A percentile compares a stretch with the other conserved stretches of the same genome.
These are phyloP conservation scores for Galeopsomyia nigrocyanea DNA, from an alignment of 2,888 invertebrate genomes.

Conservation along the genomic window DNA sequence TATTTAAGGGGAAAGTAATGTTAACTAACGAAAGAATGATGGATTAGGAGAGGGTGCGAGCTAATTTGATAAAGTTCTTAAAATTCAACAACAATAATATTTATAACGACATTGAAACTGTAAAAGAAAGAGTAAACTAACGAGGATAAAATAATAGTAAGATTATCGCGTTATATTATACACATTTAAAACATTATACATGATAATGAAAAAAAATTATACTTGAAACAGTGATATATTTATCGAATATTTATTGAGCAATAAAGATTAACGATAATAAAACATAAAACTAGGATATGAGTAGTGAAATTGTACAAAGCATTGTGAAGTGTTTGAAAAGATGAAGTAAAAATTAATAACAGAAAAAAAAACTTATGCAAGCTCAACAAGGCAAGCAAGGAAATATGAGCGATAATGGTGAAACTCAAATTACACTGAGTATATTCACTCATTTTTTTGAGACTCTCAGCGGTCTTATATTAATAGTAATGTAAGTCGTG, in stretches of 20 bases:
- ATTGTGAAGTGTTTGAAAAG: slow-evolving; percentile 52
- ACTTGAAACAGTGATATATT: slow-evolving; percentile 66
- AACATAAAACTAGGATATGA: slow-evolving; percentile 46
- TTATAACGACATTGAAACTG: slow-evolving; percentile 45
- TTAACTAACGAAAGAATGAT: slow-evolving; percentile 29
- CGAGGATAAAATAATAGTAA: slow-evolving; percentile 54
- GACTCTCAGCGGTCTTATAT: neutral
- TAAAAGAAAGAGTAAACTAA: slow-evolving; percentile 49
- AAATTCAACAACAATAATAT: slow-evolving; percentile 48
- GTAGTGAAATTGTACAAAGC: slow-evolving; percentile 66
- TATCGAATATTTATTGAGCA: slow-evolving; percentile 67
- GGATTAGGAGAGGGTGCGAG: slow-evolving; percentile 19
- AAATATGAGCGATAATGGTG: slow-evolving; percentile 42
- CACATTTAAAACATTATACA: slow-evolving; percentile 57
- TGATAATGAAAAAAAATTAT: slow-evolving; percentile 58
- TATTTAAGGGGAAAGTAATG: slow-evolving; percentile 21
- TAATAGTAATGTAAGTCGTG: too few species aligned
- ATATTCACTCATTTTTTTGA: slow-evolving; percentile 21
- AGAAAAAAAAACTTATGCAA: slow-evolving; percentile 34
- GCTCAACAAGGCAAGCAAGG: slow-evolving; percentile 7
- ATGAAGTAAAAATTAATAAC: slow-evolving; percentile 41
- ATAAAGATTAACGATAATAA: slow-evolving; percentile 52
- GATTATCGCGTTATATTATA: slow-evolving; percentile 49
- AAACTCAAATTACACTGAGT: slow-evolving; percentile 24
- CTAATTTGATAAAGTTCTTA: slow-evolving; percentile 35